Conservation (phyloP, 2,797 vertebrate species). For the Amazona finschi region DNA sequence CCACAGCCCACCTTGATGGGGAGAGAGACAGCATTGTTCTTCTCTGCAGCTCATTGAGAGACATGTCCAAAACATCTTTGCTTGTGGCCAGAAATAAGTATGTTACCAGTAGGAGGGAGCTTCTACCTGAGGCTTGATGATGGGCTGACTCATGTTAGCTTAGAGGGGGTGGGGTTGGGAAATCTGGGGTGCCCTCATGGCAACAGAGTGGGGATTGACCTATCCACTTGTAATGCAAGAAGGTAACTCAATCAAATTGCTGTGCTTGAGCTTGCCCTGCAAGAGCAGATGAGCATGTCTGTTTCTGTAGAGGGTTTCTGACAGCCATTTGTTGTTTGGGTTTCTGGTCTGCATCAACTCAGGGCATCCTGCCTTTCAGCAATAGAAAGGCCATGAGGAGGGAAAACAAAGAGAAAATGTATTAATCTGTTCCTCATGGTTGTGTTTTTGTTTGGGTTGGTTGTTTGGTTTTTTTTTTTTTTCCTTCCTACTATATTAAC, state of each 20-base stretch:
- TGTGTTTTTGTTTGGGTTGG: background rate
- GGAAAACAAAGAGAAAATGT: background rate
- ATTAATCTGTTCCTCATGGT: accelerated
- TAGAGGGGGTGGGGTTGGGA: background rate
- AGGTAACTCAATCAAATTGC: background rate
- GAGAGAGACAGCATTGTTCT: background rate
- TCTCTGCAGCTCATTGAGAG: background rate
- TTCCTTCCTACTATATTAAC: background rate
- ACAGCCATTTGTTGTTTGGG: background rate
- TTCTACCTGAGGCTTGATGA: background rate
- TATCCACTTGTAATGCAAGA: background rate
- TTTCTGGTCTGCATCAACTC: background rate
- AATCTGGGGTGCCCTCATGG: background rate
- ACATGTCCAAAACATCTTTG: background rate
- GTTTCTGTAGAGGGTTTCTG: background rate
- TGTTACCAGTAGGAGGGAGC: background rate
- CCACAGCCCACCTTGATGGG: background rate
- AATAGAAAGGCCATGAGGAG: background rate
- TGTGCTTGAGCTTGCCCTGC: too few species aligned
- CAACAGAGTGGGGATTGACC: background rate
- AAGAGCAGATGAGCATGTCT: background rate
- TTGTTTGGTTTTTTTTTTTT: background rate
- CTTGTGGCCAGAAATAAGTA: background rate
- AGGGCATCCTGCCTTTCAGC: background rate
- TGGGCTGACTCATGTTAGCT: background rate